These are phyloP conservation scores for Eurypyga helias DNA, from an alignment of 2,113 vertebrate species.

Conservation along the genomic window DNA sequence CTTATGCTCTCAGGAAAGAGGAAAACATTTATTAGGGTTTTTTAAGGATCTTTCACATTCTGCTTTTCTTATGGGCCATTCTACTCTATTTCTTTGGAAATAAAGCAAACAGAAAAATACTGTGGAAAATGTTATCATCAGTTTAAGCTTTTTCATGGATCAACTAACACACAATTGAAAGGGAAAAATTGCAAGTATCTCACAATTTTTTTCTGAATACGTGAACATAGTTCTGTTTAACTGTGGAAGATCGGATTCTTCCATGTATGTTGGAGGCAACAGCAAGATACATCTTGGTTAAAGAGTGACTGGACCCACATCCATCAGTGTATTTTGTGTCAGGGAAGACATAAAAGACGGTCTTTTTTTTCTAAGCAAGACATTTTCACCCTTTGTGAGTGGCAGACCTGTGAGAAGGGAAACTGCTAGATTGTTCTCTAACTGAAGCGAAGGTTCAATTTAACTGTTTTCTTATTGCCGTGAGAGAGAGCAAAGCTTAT, in stretches of 20 bases:
- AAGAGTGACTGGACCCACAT: background rate
- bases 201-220: background rate
- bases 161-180: background rate
- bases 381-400: background rate
- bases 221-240: background rate
- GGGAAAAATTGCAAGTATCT: background rate
- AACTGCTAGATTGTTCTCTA: slow-evolving; percentile 23
- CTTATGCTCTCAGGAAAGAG: background rate
- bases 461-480: slow-evolving; percentile 30
- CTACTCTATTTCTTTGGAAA: background rate
- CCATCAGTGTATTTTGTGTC: background rate
- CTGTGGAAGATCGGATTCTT: background rate
- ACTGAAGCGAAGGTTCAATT: slow-evolving; percentile 47
- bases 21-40: background rate
- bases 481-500: slow-evolving; percentile 43
- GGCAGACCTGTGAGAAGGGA: slow-evolving; percentile 1
- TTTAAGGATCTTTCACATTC: background rate
- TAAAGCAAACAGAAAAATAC: background rate
- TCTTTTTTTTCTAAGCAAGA: background rate
- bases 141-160: background rate
- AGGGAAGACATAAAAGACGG: background rate
- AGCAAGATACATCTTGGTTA: background rate
- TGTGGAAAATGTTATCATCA: background rate
- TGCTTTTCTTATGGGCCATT: background rate
- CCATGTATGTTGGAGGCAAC: background rate